Conservation (phyloP, 2,797 vertebrate genomes). For the Cyclopterus lumpus region DNA sequence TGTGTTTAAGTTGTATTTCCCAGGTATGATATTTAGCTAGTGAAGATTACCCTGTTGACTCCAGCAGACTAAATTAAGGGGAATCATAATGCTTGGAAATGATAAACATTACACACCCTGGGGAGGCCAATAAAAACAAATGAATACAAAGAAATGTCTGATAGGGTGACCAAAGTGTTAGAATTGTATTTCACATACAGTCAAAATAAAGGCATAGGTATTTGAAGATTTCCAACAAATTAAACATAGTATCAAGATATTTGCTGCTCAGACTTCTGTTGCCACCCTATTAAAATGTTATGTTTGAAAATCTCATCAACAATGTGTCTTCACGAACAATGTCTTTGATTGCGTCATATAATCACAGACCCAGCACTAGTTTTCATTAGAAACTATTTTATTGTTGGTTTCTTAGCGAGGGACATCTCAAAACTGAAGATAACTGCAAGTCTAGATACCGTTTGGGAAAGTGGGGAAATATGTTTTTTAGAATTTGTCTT, state of each 20-base stretch:
- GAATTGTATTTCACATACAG: conserved; percentile 16
- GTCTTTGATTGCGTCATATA: conserved; percentile 4
- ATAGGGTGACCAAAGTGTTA: conserved; percentile 12
- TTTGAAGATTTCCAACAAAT: background rate
- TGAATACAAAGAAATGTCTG: background rate
- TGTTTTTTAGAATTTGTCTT: background rate
- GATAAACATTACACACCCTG: conserved; percentile 28
- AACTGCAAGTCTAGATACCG: background rate
- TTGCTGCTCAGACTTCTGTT: background rate
- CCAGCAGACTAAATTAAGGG: conserved; percentile 38
- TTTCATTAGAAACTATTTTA: conserved; percentile 26
- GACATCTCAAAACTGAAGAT: conserved; percentile 25
- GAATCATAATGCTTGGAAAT: conserved; percentile 50
- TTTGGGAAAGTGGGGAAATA: conserved; percentile 18
- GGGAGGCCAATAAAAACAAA: background rate
- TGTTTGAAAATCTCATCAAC: conserved; percentile 19
- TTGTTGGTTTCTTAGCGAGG: conserved; percentile 11
- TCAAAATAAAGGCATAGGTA: background rate
- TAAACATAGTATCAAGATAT: conserved; percentile 9
- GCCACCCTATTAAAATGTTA: conserved; percentile 5
- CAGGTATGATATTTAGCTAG: conserved; percentile 58
- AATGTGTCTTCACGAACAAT: conserved; percentile 21
- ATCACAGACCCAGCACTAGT: background rate
- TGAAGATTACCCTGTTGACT: conserved; percentile 47
- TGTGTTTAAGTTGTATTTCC: conserved; percentile 67